Conservation (phyloP, 2,888 invertebrate species). For the Andrena flavipes region DNA sequence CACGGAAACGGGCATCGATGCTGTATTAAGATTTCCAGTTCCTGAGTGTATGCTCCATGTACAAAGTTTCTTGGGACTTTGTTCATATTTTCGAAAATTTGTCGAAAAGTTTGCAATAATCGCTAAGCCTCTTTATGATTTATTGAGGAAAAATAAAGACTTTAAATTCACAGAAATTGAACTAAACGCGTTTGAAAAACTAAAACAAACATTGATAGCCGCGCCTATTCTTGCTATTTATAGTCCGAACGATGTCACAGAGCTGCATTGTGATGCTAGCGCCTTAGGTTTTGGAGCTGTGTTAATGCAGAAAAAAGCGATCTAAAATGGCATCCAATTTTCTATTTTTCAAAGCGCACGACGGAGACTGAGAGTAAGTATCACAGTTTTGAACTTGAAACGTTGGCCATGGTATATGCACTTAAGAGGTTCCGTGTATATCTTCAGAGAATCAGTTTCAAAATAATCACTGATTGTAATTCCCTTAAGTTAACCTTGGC, state of each 20-base stretch:
- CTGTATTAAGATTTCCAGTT: not conserved
- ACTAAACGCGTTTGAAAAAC: not conserved
- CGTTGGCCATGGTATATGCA: too few species aligned
- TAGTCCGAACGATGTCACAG: not conserved
- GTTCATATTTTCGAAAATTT: not conserved
- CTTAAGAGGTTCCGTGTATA: not conserved
- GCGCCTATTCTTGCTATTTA: not conserved
- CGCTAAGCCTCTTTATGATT: not conserved
- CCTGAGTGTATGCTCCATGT: not conserved
- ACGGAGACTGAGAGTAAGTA: not conserved
- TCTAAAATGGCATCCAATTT: not conserved
- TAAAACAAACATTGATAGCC: not conserved
- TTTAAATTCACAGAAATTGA: not conserved
- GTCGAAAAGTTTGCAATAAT: not conserved
- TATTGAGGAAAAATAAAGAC: not conserved
- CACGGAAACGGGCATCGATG: not conserved
- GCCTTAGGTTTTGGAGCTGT: constrained; percentile 1
- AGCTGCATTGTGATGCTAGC: not conserved
- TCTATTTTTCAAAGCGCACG: not conserved
- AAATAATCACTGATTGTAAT: not conserved
- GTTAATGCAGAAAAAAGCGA: not conserved
- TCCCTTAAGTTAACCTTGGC: not conserved
- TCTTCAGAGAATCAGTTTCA: not conserved
- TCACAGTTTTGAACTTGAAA: not conserved
- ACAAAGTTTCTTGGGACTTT: not conserved